Evolutionary conservation across 2,113 vertebrate species (phyloP).

Genomic region (Tupaia chinensis): DNA sequence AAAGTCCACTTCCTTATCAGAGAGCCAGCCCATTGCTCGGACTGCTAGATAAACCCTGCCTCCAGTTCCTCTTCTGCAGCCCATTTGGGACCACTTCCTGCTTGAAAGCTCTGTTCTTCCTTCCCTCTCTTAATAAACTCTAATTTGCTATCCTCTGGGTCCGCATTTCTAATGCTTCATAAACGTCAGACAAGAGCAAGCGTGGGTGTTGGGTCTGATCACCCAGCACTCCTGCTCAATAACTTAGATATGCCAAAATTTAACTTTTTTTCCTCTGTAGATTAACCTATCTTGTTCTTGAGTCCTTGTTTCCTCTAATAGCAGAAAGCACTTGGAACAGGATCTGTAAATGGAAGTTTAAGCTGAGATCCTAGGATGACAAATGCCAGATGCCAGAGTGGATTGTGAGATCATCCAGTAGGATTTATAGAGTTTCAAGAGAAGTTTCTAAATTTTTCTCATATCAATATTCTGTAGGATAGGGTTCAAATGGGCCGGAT

Average conservation of each 20-base stretch:
- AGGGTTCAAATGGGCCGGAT: background rate
- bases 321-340: background rate
- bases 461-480: background rate
- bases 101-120: too few relatives aligned
- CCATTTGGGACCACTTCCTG: too few relatives aligned
- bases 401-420: background rate
- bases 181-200: too few relatives aligned
- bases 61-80: too few relatives aligned
- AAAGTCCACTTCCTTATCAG: too few relatives aligned
- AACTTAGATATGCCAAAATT: constrained; percentile 51
- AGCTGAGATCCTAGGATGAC: background rate
- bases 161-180: too few relatives aligned
- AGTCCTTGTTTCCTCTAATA: background rate
- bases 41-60: too few relatives aligned
- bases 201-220: too few relatives aligned
- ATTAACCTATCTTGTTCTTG: background rate
- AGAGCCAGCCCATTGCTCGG: too few relatives aligned
- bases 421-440: constrained; percentile 14
- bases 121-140: too few relatives aligned
- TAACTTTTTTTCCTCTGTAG: background rate
- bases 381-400: constrained; percentile 2
- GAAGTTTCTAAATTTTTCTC: constrained; percentile 12
- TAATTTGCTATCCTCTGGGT: too few relatives aligned
- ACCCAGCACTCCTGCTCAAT: too few relatives aligned
- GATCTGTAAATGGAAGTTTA: constrained; percentile 5